These are phyloP conservation scores for Cetonia aurata DNA, from an alignment of 2,888 invertebrate genomes.

Conservation along the genomic window DNA sequence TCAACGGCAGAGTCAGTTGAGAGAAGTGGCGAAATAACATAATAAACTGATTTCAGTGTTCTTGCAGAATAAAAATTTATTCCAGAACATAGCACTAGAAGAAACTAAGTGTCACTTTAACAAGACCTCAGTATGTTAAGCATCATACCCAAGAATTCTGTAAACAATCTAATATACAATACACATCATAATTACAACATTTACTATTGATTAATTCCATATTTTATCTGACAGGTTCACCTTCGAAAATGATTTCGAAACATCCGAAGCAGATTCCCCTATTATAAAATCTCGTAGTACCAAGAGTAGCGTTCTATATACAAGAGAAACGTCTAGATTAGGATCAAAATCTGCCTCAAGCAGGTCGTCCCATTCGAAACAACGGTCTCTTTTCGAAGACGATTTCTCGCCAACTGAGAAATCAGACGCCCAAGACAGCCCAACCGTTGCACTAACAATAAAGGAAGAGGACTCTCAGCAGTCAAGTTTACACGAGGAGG, in stretches of 20 bases:
- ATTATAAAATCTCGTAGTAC: constrained; percentile 45
- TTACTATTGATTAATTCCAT: neutral
- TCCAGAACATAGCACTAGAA: no score
- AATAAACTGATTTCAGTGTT: no score
- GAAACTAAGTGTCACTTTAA: no score
- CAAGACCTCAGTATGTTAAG: no score
- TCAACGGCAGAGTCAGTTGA: no score
- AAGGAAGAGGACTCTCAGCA: constrained; percentile 59
- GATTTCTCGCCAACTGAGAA: constrained; percentile 70
- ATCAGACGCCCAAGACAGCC: constrained; percentile 44
- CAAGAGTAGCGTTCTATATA: constrained; percentile 11
- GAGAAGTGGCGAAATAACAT: no score
- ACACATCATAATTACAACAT: neutral
- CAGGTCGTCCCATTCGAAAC: constrained; percentile 46
- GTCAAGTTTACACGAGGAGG: constrained; percentile 54
- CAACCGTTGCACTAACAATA: constrained; percentile 60
- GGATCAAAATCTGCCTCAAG: constrained; percentile 37
- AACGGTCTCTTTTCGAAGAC: constrained; percentile 69
- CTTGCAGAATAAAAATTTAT: no score
- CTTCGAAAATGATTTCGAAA: constrained; percentile 62
- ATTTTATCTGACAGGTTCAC: constrained; percentile 53
- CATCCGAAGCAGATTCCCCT: constrained; percentile 60
- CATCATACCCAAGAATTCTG: no score
- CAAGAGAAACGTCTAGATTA: constrained; percentile 47
- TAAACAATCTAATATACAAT: no score